phyloP scores from a whole-genome alignment of 1,140 invertebrate genomes.

The Colletes latitarsis region DNA sequence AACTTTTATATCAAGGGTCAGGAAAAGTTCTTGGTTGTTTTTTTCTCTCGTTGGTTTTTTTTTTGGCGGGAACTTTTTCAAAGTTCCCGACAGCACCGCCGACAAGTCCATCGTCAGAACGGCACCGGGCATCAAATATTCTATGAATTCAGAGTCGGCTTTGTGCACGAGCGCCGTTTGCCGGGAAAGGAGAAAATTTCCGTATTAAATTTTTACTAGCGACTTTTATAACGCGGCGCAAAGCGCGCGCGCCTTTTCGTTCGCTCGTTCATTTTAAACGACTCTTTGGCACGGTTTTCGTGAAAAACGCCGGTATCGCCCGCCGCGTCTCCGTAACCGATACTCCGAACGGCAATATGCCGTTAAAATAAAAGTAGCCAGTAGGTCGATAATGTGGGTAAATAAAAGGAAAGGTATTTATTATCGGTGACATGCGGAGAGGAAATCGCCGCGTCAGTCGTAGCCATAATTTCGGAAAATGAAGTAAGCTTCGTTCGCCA shows the following conservation, averaged over 20 bases:
- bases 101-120: constrained; percentile 57
- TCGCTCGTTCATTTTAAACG: not conserved
- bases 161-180: constrained; percentile 47
- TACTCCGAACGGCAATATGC: too few species aligned
- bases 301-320: too few species aligned
- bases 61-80: constrained; percentile 65
- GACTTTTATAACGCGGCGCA: constrained; percentile 49
- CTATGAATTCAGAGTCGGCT: constrained; percentile 74
- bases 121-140: constrained; percentile 71
- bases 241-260: not conserved
- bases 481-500: constrained; percentile 55
- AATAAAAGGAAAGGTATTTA: constrained; percentile 15
- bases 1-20: constrained; percentile 72
- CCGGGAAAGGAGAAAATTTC: constrained; percentile 51
- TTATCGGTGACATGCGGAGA: not conserved
- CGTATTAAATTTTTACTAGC: constrained; percentile 64
- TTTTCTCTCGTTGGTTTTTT: not conserved
- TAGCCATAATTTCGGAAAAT: constrained; percentile 68
- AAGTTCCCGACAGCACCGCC: constrained; percentile 50
- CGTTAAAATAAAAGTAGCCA: not conserved
- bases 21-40: constrained; percentile 38
- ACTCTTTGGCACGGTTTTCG: not conserved
- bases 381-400: constrained; percentile 16
- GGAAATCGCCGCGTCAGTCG: constrained; percentile 38
- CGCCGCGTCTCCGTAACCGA: too few species aligned